Conservation (phyloP, 2,888 invertebrate genomes). For the Lomographa bimaculata region DNA sequence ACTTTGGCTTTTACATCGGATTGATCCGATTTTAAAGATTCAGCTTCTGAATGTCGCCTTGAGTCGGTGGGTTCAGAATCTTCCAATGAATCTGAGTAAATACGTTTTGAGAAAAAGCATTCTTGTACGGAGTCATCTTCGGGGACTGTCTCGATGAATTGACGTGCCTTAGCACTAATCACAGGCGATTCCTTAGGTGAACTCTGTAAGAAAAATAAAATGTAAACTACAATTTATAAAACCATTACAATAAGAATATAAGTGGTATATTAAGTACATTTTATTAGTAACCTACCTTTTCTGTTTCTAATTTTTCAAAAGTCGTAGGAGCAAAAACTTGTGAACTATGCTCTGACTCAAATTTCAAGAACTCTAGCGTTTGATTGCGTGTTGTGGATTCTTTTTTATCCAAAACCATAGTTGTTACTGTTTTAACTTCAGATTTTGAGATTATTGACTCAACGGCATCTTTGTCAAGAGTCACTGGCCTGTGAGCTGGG, state of each 20-base stretch:
- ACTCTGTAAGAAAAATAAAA: conserved; percentile 44
- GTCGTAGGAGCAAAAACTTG: conserved; percentile 45
- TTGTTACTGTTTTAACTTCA: conserved; percentile 44
- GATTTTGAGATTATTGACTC: conserved; percentile 38
- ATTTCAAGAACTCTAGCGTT: conserved; percentile 65
- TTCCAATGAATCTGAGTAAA: conserved; percentile 79
- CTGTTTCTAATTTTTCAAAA: conserved; percentile 43
- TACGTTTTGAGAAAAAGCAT: conserved; percentile 80
- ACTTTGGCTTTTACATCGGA: conserved; percentile 75
- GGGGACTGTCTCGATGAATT: conserved; percentile 81
- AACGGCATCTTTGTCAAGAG: conserved; percentile 43
- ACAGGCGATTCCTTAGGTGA: conserved; percentile 76
- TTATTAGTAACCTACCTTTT: conserved; percentile 65
- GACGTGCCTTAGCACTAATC: conserved; percentile 79
- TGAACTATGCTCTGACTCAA: conserved; percentile 67
- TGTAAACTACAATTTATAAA: too few species aligned
- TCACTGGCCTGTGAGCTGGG: conserved; percentile 58
- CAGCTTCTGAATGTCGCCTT: conserved; percentile 77
- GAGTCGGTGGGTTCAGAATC: conserved; percentile 80
- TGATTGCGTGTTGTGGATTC: conserved; percentile 44
- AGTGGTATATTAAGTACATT: too few species aligned
- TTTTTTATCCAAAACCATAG: conserved; percentile 37
- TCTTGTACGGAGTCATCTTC: conserved; percentile 82
- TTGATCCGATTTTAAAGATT: conserved; percentile 78
- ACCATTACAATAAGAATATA: too few species aligned